Percentiles rank a stretch among this genome's conserved stretches.
Conservation (phyloP, 1,140 invertebrate genomes). For the Temnothorax nylanderi region DNA sequence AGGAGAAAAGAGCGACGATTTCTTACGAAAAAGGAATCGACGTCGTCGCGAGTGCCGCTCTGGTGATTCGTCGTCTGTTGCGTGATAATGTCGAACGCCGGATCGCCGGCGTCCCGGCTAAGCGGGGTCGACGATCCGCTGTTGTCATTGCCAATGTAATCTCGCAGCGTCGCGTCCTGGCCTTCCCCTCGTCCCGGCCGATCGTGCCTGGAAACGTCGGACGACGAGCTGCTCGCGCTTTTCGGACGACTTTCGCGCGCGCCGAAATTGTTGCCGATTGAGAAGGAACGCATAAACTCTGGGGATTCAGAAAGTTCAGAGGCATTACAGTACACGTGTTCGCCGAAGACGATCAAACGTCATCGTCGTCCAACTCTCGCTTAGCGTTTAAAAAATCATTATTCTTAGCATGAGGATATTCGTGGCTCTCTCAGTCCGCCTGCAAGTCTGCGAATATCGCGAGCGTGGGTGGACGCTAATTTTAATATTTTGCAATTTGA, state of each 20-base stretch:
- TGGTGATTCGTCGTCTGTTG: constrained; percentile 59
- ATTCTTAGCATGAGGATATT: neutral
- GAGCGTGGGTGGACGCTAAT: neutral
- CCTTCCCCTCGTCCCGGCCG: constrained; percentile 2
- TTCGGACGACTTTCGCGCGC: neutral
- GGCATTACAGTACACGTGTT: neutral
- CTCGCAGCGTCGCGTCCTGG: constrained; percentile 2
- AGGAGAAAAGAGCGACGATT: neutral
- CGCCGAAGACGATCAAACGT: neutral
- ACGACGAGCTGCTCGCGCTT: constrained; percentile 62
- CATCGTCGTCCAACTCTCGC: neutral
- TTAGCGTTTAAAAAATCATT: neutral
- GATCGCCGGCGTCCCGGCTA: constrained; percentile 59
- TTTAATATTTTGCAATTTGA: neutral
- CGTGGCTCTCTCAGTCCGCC: neutral
- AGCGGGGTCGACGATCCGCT: constrained; percentile 66
- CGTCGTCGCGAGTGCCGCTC: constrained; percentile 39
- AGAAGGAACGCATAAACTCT: constrained; percentile 51
- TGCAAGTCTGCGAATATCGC: neutral
- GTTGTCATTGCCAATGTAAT: constrained; percentile 62
- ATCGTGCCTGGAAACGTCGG: constrained; percentile 53
- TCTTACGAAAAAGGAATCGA: constrained; percentile 71
- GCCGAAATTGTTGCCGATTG: neutral
- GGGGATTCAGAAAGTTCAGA: neutral
- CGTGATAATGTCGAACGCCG: constrained; percentile 77